phyloP scores from a whole-genome alignment of 2,888 invertebrate species.

The Colostygia pectinataria region DNA sequence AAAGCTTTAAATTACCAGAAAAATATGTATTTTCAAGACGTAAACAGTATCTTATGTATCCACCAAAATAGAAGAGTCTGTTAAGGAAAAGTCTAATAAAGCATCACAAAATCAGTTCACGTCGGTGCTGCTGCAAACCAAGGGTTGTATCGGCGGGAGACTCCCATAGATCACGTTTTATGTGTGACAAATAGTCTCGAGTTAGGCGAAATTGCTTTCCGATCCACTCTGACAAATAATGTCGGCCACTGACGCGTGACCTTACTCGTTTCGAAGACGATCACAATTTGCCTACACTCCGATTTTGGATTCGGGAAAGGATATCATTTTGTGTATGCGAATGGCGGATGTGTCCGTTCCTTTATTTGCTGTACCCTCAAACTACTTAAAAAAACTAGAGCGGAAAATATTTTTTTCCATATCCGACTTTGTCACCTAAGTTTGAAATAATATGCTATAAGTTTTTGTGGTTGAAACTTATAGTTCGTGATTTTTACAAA shows the following conservation, averaged over 20 bases:
- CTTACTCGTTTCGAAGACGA: conserved; percentile 68
- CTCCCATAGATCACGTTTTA: conserved; percentile 75
- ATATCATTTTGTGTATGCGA: conserved; percentile 58
- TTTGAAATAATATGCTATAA: conserved; percentile 38
- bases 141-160: conserved; percentile 58
- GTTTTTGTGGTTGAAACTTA: conserved; percentile 44
- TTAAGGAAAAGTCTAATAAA: conserved; percentile 35
- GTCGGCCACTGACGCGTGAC: conserved; percentile 73
- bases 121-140: conserved; percentile 40
- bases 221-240: conserved; percentile 80
- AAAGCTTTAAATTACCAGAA: too few species aligned
- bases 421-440: conserved; percentile 38
- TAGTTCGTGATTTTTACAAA: conserved; percentile 29
- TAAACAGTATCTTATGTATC: too few species aligned
- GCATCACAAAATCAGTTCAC: conserved; percentile 44
- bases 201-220: conserved; percentile 79
- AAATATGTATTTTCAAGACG: too few species aligned
- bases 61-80: conserved; percentile 16
- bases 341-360: conserved; percentile 52
- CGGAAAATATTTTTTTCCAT: conserved; percentile 44
- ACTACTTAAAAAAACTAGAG: conserved; percentile 50
- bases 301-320: conserved; percentile 51
- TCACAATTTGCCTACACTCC: conserved; percentile 67
- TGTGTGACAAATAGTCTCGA: conserved; percentile 80
- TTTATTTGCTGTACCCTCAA: conserved; percentile 52